Conservation (phyloP, 2,888 invertebrate genomes). For the Cheilosia soror region DNA sequence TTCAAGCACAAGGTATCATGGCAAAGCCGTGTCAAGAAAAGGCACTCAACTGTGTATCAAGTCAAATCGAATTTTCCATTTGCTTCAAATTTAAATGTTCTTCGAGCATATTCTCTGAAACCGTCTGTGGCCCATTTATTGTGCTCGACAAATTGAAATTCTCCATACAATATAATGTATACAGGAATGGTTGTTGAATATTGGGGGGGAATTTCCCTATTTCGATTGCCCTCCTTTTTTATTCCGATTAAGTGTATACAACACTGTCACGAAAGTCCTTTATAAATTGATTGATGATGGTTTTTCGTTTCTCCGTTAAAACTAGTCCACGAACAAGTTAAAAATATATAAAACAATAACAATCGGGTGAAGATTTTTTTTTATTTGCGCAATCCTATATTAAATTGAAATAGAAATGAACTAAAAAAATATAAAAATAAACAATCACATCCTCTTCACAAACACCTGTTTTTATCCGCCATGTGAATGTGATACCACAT, state of each 20-base stretch:
- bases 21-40: constrained; percentile 56
- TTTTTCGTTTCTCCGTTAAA: constrained; percentile 29
- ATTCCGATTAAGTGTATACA: constrained; percentile 57
- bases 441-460: constrained; percentile 35
- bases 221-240: constrained; percentile 64
- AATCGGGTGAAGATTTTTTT: not conserved
- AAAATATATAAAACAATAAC: constrained; percentile 25
- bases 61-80: constrained; percentile 65
- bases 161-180: constrained; percentile 11
- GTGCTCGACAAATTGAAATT: constrained; percentile 72
- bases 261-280: constrained; percentile 72
- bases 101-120: constrained; percentile 22
- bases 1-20: constrained; percentile 24
- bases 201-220: constrained; percentile 20
- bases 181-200: constrained; percentile 13
- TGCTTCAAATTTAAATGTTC: constrained; percentile 64
- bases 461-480: constrained; percentile 68
- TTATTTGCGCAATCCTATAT: not conserved
- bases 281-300: constrained; percentile 74
- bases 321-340: constrained; percentile 54
- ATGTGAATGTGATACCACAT: constrained; percentile 58
- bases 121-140: constrained; percentile 71
- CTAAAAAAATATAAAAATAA: constrained; percentile 10
- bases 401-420: constrained; percentile 28
- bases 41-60: constrained; percentile 60